phyloP scores from a whole-genome alignment of 2,888 invertebrate genomes.

The Galerucella nymphaeae region DNA sequence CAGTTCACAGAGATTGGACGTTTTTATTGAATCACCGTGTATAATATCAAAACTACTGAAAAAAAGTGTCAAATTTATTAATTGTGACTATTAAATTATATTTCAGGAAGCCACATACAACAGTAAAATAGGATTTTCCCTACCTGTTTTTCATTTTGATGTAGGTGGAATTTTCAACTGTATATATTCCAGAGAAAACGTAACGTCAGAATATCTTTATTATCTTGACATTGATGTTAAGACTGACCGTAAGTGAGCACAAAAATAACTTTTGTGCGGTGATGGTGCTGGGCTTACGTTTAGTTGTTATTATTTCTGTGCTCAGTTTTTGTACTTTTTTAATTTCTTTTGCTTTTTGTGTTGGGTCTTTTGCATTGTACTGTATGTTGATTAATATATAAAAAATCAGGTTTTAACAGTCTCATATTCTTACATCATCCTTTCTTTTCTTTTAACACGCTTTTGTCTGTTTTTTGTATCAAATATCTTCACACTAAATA shows the following conservation, averaged over 20 bases:
- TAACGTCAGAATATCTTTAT: not conserved
- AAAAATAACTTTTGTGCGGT: not conserved
- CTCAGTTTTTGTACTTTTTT: not conserved
- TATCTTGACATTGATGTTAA: not conserved
- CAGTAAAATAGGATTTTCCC: slow-evolving; percentile 11
- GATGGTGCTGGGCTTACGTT: not conserved
- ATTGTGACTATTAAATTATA: not conserved
- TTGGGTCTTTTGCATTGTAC: too few species aligned
- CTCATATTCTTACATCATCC: not conserved
- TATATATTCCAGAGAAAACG: not conserved
- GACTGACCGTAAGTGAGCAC: slow-evolving; percentile 4
- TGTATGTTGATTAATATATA: too few species aligned
- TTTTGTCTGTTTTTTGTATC: slow-evolving; percentile 1
- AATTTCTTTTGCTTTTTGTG: too few species aligned
- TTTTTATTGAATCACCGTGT: not conserved
- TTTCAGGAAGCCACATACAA: slow-evolving; percentile 14
- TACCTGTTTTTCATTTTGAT: not conserved
- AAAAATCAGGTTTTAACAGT: too few species aligned
- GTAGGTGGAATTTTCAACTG: not conserved
- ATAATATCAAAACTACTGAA: not conserved
- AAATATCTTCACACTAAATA: not conserved
- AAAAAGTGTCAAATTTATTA: not conserved
- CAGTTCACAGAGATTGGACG: too few species aligned
- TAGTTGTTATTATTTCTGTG: not conserved
- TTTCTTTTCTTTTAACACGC: not conserved